These are phyloP conservation scores for Megaleporinus macrocephalus DNA, from an alignment of 2,113 vertebrate genomes.

Conservation along the genomic window DNA sequence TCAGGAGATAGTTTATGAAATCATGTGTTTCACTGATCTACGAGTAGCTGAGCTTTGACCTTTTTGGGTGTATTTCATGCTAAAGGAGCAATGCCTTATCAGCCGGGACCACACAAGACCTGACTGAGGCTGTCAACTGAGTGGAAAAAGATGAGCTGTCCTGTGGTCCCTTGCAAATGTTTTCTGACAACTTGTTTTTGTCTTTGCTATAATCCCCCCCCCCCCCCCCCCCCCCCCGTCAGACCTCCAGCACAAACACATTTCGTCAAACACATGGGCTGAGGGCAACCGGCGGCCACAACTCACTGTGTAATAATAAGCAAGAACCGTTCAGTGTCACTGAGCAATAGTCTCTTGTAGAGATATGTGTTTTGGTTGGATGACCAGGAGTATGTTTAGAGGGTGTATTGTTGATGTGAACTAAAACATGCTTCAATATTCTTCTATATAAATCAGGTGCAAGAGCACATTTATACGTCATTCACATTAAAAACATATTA, in stretches of 20 bases:
- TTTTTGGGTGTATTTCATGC: background rate
- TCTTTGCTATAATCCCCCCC: constrained; percentile 5
- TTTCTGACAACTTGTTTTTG: constrained; percentile 19
- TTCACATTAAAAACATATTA: background rate
- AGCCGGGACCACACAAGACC: constrained; percentile 24
- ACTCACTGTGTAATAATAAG: constrained; percentile 24
- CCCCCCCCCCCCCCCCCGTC: background rate
- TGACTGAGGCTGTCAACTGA: background rate
- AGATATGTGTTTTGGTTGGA: constrained; percentile 21
- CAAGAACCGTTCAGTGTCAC: background rate
- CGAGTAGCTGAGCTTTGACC: background rate
- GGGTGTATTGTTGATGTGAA: background rate
- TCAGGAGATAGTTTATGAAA: background rate
- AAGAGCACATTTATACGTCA: background rate
- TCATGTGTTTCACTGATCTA: background rate
- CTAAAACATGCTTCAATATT: background rate
- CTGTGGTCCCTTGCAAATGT: constrained; percentile 32
- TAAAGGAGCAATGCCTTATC: background rate
- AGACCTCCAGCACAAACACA: background rate
- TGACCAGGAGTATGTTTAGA: background rate
- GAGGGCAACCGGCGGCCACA: background rate
- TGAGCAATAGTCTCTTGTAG: background rate
- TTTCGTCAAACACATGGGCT: background rate
- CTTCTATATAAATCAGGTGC: constrained; percentile 5
- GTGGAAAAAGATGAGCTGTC: constrained; percentile 17